phyloP scores from a whole-genome alignment of 2,113 vertebrate species.

The Caracal caracal region DNA sequence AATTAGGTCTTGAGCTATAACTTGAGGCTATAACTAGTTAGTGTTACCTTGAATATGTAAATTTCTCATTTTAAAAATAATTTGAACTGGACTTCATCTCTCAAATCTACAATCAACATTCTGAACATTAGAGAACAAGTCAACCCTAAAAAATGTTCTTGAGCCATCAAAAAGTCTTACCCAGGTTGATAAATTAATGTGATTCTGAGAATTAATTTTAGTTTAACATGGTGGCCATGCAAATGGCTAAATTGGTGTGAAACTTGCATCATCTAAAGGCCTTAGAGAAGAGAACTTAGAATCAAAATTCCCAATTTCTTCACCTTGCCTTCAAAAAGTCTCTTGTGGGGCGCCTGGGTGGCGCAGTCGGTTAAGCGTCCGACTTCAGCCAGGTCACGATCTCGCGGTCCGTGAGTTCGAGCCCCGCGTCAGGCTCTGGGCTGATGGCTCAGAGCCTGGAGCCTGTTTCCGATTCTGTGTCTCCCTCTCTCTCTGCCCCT shows the following conservation, averaged over 20 bases:
- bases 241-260: neutral
- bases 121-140: neutral
- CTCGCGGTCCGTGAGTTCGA: too few species aligned
- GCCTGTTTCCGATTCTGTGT: too few species aligned
- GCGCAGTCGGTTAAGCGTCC: too few species aligned
- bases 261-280: neutral
- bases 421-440: too few species aligned
- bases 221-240: neutral
- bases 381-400: too few species aligned
- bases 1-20: neutral
- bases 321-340: neutral
- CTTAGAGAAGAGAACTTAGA: neutral
- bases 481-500: too few species aligned
- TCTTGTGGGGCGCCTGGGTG: too few species aligned
- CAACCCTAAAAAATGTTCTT: neutral
- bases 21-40: neutral
- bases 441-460: too few species aligned
- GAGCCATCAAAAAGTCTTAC: neutral
- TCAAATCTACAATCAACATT: neutral
- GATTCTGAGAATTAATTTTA: neutral
- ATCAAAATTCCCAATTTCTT: neutral
- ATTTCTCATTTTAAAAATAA: conserved; percentile 18
- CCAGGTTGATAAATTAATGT: neutral
- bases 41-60: neutral
- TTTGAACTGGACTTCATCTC: neutral